Evolutionary conservation across 2,113 vertebrate species (phyloP).

Genomic region (Chinchilla lanigera): DNA sequence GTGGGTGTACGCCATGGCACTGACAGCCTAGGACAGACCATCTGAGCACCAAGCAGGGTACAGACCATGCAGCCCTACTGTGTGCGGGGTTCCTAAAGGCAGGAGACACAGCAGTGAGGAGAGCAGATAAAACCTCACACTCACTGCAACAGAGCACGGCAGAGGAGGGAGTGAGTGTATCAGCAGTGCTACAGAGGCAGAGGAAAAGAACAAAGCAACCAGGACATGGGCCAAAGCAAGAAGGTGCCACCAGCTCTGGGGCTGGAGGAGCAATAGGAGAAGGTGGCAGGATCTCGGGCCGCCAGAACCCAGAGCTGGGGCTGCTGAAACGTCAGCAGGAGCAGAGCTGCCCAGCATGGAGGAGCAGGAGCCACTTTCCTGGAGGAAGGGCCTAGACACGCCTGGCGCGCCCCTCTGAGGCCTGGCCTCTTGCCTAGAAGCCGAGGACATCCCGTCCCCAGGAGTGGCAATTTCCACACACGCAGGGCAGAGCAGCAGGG

Average conservation of each 20-base stretch:
- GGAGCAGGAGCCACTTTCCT: too few relatives aligned
- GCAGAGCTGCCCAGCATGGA: background rate
- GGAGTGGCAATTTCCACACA: background rate
- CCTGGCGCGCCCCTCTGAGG: too few relatives aligned
- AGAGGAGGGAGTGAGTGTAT: rapidly evolving
- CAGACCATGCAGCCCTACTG: too few relatives aligned
- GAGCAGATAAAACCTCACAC: background rate
- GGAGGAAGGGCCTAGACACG: rapidly evolving
- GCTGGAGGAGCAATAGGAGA: background rate
- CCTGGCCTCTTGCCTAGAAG: background rate
- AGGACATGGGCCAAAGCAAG: background rate
- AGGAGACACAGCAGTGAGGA: background rate
- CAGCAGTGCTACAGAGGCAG: background rate
- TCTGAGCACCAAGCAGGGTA: background rate
- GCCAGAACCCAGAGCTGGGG: background rate
- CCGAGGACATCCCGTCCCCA: background rate
- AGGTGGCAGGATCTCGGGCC: background rate
- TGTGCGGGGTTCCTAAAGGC: background rate
- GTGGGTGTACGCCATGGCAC: rapidly evolving
- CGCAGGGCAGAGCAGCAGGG: background rate
- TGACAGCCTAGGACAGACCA: background rate
- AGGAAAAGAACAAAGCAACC: background rate
- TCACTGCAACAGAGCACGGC: too few relatives aligned
- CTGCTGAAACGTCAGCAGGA: background rate
- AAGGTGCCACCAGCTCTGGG: background rate